Evolutionary conservation across 1,140 invertebrate species (phyloP), one percentile per base, ranked within the genome.

Genomic region (Argopecten irradians): DNA sequence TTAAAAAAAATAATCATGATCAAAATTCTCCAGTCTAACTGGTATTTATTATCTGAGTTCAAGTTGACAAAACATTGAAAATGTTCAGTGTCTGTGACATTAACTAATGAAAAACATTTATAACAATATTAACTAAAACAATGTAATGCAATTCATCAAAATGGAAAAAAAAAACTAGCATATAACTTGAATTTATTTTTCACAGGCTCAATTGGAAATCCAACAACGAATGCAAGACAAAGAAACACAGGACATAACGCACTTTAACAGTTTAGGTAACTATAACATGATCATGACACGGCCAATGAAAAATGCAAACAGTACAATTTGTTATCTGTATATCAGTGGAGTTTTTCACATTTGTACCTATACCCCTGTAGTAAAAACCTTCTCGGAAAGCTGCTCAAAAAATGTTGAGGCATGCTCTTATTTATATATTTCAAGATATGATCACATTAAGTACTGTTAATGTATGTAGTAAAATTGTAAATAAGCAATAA

Each of bases 181-280:
- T 46, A 2, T 46, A 19, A 19, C 9, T 19, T 28, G 5, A 71
- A 16, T 28, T 71, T 85, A 19, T 89, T 71, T 82, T 41, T 89
- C 89, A 36, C 84, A 93, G 92, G 83, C 92, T 41, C 89, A 92
- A 85, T 83, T 93, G 14, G 92, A 93, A 34, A 91, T 93, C 16
- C 92, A 93, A 86, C 88, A 83, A 19, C 84, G 92, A 86, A 91
- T 93, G 91, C 90, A 92, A 34, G 92, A 93, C 83, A 93, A 91
- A 82, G 92, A 93, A 84, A 93, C 92, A 41, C 89, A 90, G 85
- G 92, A 93, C 46, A 89, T 93, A 46, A 93, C 92, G 34, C 92
- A 93, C 83, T 41, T 92, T 22, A 89, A 91, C 34, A 86, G 90
- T n/a, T 87, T 93, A 36, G 90, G 92, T 93, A 86, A 13, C 88